Evolutionary conservation across 2,888 invertebrate genomes (phyloP).

Genomic region (Lasius fuliginosus): DNA sequence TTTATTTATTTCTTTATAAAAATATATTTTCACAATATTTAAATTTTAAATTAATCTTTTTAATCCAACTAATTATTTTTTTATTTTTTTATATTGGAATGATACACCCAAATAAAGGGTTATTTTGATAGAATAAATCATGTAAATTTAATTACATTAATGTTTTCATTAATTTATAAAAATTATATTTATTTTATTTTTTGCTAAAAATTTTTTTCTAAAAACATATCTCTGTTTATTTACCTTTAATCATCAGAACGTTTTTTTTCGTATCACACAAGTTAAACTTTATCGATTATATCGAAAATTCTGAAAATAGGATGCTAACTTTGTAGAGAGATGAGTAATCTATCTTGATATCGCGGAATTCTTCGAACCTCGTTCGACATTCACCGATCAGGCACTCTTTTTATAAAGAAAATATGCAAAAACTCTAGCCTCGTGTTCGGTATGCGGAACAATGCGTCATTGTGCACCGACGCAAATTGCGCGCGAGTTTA

Average conservation of each 20-base stretch:
- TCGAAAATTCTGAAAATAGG: neutral
- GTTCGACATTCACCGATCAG: neutral
- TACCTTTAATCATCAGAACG: neutral
- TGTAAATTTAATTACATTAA: neutral
- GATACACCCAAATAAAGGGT: neutral
- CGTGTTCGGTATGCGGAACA: conserved; percentile 32
- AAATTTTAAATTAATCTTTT: neutral
- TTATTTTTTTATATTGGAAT: neutral
- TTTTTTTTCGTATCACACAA: neutral
- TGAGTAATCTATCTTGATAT: neutral
- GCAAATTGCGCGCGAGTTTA: conserved; percentile 21
- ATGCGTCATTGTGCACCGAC: conserved; percentile 52
- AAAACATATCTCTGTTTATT: neutral
- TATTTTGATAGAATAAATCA: neutral
- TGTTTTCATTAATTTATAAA: neutral
- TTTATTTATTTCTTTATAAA: neutral
- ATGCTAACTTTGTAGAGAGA: neutral
- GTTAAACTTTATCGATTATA: neutral
- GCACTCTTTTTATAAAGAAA: conserved; percentile 14
- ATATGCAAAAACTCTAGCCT: conserved; percentile 22
- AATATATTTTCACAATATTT: neutral
- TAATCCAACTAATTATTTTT: neutral
- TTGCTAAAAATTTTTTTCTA: neutral
- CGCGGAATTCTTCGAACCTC: conserved; percentile 12
- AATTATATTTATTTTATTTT: neutral